These are phyloP conservation scores for Eumaeus atala DNA, from an alignment of 1,140 invertebrate species.

Conservation along the genomic window DNA sequence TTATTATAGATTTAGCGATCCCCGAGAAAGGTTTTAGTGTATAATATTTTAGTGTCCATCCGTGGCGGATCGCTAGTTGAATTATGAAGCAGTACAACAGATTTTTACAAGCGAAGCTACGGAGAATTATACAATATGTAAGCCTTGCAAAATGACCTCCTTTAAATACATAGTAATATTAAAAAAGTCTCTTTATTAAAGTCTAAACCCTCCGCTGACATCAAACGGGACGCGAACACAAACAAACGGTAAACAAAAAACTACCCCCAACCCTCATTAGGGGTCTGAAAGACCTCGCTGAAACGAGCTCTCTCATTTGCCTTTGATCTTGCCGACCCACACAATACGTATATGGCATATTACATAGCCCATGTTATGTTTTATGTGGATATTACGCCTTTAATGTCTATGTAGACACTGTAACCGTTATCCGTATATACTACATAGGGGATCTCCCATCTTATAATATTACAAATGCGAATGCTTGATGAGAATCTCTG, in stretches of 20 bases:
- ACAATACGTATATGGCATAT: constrained; percentile 18
- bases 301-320: constrained; percentile 21
- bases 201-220: constrained; percentile 14
- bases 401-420: no score
- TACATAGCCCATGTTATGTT: constrained; percentile 11
- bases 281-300: constrained; percentile 31
- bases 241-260: constrained; percentile 30
- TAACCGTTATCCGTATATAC: no score
- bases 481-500: no score
- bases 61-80: no score
- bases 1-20: no score
- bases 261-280: constrained; percentile 35
- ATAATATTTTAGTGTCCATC: no score
- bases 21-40: no score
- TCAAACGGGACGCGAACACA: constrained; percentile 32
- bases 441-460: no score
- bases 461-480: no score
- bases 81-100: no score
- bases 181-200: constrained; percentile 14
- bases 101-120: no score
- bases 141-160: not conserved
- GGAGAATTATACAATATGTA: no score
- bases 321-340: constrained; percentile 35
- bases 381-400: constrained; percentile 2
- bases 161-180: constrained; percentile 20